phyloP scores from a whole-genome alignment of 2,797 vertebrate species.

The Esox lucius region DNA sequence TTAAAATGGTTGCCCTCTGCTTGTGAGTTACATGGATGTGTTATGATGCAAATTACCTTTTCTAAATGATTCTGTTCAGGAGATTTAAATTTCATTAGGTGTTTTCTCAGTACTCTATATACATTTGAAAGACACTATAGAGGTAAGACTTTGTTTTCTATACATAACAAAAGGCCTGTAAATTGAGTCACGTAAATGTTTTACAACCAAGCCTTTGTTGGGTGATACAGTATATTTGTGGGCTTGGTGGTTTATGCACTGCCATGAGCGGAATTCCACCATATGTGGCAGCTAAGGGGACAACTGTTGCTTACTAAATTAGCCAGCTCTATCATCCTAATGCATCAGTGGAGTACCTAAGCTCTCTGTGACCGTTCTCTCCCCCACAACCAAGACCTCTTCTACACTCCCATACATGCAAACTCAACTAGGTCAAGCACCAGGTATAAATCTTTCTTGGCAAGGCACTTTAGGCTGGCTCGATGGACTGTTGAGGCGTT shows the following conservation, averaged over 20 bases:
- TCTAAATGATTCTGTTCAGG: neutral
- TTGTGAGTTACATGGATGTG: neutral
- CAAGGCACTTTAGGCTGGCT: conserved; percentile 82
- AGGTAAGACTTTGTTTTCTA: neutral
- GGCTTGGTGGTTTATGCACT: conserved; percentile 64
- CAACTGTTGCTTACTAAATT: conserved; percentile 99
- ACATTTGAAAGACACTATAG: neutral
- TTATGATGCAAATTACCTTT: neutral
- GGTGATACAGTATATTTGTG: conserved; percentile 48
- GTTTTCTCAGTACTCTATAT: neutral
- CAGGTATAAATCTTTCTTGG: conserved; percentile 93
- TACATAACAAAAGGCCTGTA: neutral
- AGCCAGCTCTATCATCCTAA: conserved; percentile 96
- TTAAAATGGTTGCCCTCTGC: no score
- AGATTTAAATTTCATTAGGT: neutral
- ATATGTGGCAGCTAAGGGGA: conserved; percentile 93
- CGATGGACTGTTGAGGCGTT: conserved; percentile 78
- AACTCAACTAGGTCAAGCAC: conserved; percentile 97
- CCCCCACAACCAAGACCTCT: conserved; percentile 87
- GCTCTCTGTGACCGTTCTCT: conserved; percentile 93
- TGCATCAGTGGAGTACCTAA: conserved; percentile 86
- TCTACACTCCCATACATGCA: conserved; percentile 92
- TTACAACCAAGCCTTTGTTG: conserved; percentile 28
- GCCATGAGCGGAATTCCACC: conserved; percentile 75
- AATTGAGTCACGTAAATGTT: conserved; percentile 28